Conservation (phyloP, 2,888 invertebrate species). For the Mesorhabditis sp. region DNA sequence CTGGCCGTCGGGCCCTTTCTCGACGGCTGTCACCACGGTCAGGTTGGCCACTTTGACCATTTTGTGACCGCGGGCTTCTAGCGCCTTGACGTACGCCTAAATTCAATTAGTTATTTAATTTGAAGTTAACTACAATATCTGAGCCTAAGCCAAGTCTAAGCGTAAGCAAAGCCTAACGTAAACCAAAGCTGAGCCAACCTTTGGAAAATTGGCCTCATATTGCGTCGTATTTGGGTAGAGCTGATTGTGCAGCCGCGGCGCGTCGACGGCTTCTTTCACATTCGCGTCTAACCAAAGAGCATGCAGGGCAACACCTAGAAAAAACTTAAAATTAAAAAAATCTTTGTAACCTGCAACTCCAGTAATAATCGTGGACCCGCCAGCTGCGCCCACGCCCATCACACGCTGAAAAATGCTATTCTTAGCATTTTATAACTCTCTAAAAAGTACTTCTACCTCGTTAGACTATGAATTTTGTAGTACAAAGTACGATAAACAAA, state of each 20-base stretch:
- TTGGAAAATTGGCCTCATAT: slow-evolving; percentile 40
- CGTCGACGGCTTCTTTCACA: slow-evolving; percentile 70
- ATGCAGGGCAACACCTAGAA: slow-evolving; percentile 29
- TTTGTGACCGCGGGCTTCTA: slow-evolving; percentile 34
- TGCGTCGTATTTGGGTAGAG: slow-evolving; percentile 33
- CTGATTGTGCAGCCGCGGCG: slow-evolving; percentile 79
- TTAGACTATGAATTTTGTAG: no score
- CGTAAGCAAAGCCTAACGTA: not conserved
- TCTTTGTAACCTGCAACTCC: slow-evolving; percentile 38
- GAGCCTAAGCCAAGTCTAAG: not conserved
- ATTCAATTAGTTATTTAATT: not conserved
- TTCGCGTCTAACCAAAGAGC: slow-evolving; percentile 37
- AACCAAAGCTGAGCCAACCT: slow-evolving; percentile 11
- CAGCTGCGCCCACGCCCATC: slow-evolving; percentile 52
- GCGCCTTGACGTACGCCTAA: slow-evolving; percentile 29
- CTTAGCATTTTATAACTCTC: not conserved
- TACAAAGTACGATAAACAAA: no score
- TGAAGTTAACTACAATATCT: not conserved
- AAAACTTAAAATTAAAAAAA: not conserved
- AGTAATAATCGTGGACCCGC: slow-evolving; percentile 54
- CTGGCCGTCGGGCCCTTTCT: slow-evolving; percentile 33
- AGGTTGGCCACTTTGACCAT: slow-evolving; percentile 35
- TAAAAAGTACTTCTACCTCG: no score
- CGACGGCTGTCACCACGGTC: slow-evolving; percentile 47
- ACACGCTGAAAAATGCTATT: slow-evolving; percentile 14